Evolutionary conservation across 2,113 vertebrate genomes (phyloP).

Genomic region (Erpornis zantholeuca): DNA sequence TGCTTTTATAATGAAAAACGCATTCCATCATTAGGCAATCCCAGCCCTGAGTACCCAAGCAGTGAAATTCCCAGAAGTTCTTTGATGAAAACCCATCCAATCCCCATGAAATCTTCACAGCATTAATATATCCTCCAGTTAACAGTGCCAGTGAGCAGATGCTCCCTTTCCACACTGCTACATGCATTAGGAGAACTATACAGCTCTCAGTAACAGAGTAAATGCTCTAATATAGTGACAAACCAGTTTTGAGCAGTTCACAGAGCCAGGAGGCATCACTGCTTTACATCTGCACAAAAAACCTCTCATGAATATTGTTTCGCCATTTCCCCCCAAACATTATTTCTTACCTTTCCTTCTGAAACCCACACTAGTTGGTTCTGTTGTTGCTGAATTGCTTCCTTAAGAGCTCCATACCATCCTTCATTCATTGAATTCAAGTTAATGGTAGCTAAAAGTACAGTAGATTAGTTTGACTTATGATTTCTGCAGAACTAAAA

Average conservation of each 20-base stretch:
- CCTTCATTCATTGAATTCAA: slow-evolving; percentile 99
- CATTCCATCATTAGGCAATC: background rate
- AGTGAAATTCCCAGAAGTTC: background rate
- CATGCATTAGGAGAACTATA: background rate
- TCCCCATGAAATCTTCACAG: background rate
- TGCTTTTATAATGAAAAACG: background rate
- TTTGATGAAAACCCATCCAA: background rate
- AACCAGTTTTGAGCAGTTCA: background rate
- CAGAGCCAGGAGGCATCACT: background rate
- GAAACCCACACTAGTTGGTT: slow-evolving; percentile 99
- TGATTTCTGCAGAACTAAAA: background rate
- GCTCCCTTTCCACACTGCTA: background rate
- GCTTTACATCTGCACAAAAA: background rate
- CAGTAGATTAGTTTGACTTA: slow-evolving; percentile 18
- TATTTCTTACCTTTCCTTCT: slow-evolving; percentile 91
- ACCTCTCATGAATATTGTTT: background rate
- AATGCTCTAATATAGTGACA: background rate
- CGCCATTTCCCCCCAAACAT: background rate
- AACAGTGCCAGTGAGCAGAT: background rate
- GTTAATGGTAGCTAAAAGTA: slow-evolving; percentile 91
- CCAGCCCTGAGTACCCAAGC: background rate
- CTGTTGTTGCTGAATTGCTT: slow-evolving; percentile 95
- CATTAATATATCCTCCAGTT: background rate
- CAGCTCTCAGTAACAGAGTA: background rate
- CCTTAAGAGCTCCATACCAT: slow-evolving; percentile 97